Conservation (phyloP, 2,888 invertebrate genomes). For the Eumacrocentrus americanus region DNA sequence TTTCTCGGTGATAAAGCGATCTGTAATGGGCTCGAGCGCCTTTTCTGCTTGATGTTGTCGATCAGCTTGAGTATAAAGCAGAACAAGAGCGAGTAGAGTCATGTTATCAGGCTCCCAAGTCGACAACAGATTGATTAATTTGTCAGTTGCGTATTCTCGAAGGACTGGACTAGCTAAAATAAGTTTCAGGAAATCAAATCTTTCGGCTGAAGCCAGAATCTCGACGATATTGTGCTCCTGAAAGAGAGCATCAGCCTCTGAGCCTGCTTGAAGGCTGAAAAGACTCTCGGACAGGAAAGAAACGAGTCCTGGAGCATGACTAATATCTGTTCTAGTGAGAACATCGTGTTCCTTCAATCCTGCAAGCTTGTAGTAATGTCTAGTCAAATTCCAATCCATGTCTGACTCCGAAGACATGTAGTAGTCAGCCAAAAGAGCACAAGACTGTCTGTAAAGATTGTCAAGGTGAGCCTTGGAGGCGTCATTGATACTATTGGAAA, state of each 20-base stretch:
- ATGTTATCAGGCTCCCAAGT: conserved; percentile 52
- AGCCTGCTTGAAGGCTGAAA: conserved; percentile 59
- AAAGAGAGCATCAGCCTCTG: conserved; percentile 63
- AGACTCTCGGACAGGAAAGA: conserved; percentile 55
- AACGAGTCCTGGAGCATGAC: conserved; percentile 52
- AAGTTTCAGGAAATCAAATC: conserved; percentile 62
- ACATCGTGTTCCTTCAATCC: conserved; percentile 63
- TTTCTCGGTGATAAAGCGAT: conserved; percentile 57
- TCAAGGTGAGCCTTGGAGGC: conserved; percentile 50
- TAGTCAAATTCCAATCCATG: conserved; percentile 60
- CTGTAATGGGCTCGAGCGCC: conserved; percentile 60
- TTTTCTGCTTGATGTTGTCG: conserved; percentile 62
- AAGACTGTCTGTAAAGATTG: conserved; percentile 64
- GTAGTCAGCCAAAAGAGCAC: conserved; percentile 66
- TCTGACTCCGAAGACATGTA: conserved; percentile 62
- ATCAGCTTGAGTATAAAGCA: conserved; percentile 65
- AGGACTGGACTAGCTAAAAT: conserved; percentile 64
- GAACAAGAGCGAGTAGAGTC: conserved; percentile 62
- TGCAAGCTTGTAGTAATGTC: conserved; percentile 67
- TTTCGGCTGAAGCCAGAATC: conserved; percentile 48
- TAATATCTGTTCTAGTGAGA: conserved; percentile 53
- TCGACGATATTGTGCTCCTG: conserved; percentile 56
- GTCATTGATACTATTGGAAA: conserved; percentile 31
- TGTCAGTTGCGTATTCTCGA: conserved; percentile 66
- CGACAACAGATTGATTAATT: conserved; percentile 62